A percentile compares a stretch with the other conserved stretches of the same genome.
Conservation (phyloP, 2,888 invertebrate species). For the Drosophila seclusa region DNA sequence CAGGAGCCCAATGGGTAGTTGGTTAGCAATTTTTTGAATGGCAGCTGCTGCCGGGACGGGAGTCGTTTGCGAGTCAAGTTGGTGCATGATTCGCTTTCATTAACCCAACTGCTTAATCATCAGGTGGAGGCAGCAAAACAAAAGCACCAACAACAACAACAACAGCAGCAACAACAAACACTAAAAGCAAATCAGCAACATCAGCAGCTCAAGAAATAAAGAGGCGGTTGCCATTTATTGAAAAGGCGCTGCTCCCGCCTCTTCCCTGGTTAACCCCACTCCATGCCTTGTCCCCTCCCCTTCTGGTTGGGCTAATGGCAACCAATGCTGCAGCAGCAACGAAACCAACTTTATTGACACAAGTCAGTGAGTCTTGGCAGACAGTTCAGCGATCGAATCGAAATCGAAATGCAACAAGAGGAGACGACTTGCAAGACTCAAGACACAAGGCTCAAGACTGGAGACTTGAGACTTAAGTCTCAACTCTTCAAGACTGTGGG, state of each 20-base stretch:
- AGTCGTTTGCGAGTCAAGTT: conserved; percentile 28
- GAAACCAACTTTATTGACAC: conserved; percentile 67
- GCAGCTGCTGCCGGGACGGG: conserved; percentile 52
- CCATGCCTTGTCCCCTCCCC: background rate
- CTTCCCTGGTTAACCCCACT: conserved; percentile 6
- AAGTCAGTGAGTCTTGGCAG: conserved; percentile 53
- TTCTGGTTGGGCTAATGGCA: conserved; percentile 37
- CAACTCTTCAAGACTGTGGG: conserved; percentile 57
- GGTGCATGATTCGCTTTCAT: conserved; percentile 79
- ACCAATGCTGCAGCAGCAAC: conserved; percentile 40
- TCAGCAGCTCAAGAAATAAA: conserved; percentile 24
- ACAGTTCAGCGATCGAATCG: conserved; percentile 53
- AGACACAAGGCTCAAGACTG: conserved; percentile 13
- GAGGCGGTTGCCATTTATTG: conserved; percentile 74
- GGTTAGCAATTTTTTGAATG: conserved; percentile 48
- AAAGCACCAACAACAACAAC: background rate
- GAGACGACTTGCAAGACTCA: conserved; percentile 8
- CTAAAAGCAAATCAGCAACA: background rate
- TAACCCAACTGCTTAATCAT: conserved; percentile 79
- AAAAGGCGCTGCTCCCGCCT: conserved; percentile 41
- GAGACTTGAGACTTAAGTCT: conserved; percentile 13
- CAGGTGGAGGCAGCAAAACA: conserved; percentile 31
- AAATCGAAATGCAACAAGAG: conserved; percentile 35
- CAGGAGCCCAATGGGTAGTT: conserved; percentile 36
- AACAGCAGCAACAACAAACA: background rate